Evolutionary conservation across 2,113 vertebrate genomes (phyloP).

Genomic region (Ahaetulla prasina): DNA sequence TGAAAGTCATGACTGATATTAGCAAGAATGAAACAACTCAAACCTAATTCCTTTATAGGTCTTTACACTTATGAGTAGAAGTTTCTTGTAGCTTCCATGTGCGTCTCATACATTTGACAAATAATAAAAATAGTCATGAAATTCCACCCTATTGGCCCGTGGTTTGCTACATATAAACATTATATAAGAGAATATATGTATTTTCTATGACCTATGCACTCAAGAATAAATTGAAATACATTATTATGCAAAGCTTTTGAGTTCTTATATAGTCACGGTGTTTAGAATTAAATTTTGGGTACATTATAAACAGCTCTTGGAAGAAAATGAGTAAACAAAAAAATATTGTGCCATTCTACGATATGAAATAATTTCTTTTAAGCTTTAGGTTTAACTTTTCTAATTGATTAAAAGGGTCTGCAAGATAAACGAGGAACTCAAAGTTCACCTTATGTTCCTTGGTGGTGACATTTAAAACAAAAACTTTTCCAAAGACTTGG

Average conservation of each 20-base stretch:
- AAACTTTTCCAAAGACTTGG: neutral
- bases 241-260: neutral
- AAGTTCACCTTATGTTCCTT: neutral
- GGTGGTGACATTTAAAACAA: neutral
- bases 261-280: neutral
- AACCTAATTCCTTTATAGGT: neutral
- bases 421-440: neutral
- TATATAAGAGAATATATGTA: neutral
- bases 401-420: neutral
- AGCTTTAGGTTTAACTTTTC: neutral
- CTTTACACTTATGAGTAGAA: neutral
- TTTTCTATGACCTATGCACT: neutral
- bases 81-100: neutral
- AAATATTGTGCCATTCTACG: neutral
- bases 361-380: constrained; percentile 18
- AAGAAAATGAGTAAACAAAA: neutral
- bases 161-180: neutral
- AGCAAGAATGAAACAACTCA: neutral
- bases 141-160: neutral
- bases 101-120: neutral
- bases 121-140: neutral
- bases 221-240: neutral
- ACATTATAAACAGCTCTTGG: neutral
- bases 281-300: neutral
- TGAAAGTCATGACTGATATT: neutral